Evolutionary conservation across 2,888 invertebrate species (phyloP).

Genomic region (Drosophila lacicola): DNA sequence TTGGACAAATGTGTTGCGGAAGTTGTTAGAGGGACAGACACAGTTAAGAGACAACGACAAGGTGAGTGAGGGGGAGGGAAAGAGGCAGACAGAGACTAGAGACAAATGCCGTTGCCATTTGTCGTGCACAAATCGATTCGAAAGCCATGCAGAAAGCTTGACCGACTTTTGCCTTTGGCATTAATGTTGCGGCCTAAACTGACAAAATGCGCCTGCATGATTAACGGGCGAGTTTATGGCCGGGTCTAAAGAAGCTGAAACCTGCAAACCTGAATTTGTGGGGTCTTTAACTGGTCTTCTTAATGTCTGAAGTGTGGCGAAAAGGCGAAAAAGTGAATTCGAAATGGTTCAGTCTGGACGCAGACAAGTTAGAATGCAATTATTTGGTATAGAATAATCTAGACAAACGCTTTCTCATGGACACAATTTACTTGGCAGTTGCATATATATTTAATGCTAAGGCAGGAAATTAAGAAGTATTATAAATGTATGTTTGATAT

Average conservation of each 20-base stretch:
- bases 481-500: too few species aligned
- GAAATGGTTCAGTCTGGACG: background rate
- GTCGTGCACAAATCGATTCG: constrained; percentile 60
- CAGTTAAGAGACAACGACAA: constrained; percentile 5
- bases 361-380: too few species aligned
- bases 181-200: constrained; percentile 48
- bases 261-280: background rate
- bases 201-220: constrained; percentile 45
- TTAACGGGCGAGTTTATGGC: constrained; percentile 37
- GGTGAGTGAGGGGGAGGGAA: background rate
- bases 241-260: background rate
- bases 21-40: constrained; percentile 62
- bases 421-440: too few species aligned
- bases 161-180: constrained; percentile 67
- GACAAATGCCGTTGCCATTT: constrained; percentile 63
- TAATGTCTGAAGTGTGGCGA: background rate
- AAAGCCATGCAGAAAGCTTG: constrained; percentile 59
- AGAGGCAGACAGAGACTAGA: constrained; percentile 22
- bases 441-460: too few species aligned
- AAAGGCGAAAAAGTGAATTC: background rate
- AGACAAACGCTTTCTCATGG: too few species aligned
- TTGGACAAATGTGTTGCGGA: constrained; percentile 77
- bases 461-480: too few species aligned
- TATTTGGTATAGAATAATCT: too few species aligned
- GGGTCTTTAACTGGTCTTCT: background rate